Base-by-base conservation (phyloP, 2,113 vertebrate species). In the Gobius niger region DNA sequence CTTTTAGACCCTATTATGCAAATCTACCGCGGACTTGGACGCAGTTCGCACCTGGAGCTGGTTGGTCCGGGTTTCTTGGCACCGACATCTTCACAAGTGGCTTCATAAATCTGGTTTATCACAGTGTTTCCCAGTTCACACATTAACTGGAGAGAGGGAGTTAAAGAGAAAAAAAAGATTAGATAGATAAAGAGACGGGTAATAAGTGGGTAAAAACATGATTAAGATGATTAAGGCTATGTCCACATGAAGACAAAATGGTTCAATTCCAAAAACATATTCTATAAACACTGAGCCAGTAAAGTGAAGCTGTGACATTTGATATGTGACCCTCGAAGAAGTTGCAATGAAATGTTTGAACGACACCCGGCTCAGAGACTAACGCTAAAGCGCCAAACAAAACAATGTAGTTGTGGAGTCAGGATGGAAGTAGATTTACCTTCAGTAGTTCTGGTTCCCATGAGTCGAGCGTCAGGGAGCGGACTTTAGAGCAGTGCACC, bases 401-500 rank as follows among this genome's bases (percentile, higher is more conserved):
- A 15, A 8, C 7, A 18, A 52, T 3, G 7, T 50, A 15, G 15
- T 6, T 4, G 6, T 52, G n/a, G 18, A 18, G 7, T 16, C 18
- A 9, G 10, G 7, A 9, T 50, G 52, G 11, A 18, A 24, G 9
- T 4, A 9, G 9, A 34, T 34, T 34, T 88, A 99, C 97, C 96
- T 99, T 99, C 41, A 98, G 90, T 72, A 99, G 92, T 86, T 99
- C 98, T 62, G 98, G 98, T 71, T 99, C 97, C 98, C 98, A 99
- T 0, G 95, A 95, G 83, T 99, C 98, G 75, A 99, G 85, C 0
- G 97, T 99, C 90, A 99, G 91, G 68, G 97, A 99, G 24, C 97
- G 94, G 41, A 99, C 97, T 93, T 99, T 99, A 56, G 97, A 98
- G 84, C 96, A 98, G 71, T 98, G 97, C 73, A 99, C 98, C 12